These are phyloP conservation scores for Lacerta viridis DNA, from an alignment of 2,797 vertebrate genomes.

Conservation along the genomic window DNA sequence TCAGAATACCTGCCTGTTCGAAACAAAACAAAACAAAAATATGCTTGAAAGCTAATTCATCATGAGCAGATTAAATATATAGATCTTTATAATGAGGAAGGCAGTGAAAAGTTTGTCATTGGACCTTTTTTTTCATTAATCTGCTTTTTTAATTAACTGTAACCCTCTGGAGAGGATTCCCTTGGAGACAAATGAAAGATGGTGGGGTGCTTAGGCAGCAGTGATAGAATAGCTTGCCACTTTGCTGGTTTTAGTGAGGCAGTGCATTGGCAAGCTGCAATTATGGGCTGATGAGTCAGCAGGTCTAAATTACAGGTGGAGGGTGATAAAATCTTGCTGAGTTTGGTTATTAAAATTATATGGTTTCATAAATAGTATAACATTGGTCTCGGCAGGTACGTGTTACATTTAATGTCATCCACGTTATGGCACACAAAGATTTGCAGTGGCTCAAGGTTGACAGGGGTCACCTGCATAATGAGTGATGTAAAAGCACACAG, in stretches of 20 bases:
- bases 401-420: conserved; percentile 72
- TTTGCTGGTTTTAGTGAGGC: conserved; percentile 60
- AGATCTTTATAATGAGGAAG: conserved; percentile 56
- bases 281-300: conserved; percentile 75
- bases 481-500: conserved; percentile 57
- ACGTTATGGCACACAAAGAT: conserved; percentile 64
- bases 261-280: conserved; percentile 36
- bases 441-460: conserved; percentile 61
- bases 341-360: conserved; percentile 79
- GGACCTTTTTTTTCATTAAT: conserved; percentile 64
- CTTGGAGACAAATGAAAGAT: conserved; percentile 55
- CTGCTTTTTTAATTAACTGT: conserved; percentile 70
- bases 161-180: conserved; percentile 60
- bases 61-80: conserved; percentile 61
- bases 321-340: conserved; percentile 84
- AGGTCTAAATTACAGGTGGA: conserved; percentile 79
- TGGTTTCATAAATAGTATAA: conserved; percentile 80
- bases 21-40: conserved; percentile 24
- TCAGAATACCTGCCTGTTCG: conserved; percentile 60
- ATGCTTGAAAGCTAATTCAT: conserved; percentile 71
- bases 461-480: conserved; percentile 48
- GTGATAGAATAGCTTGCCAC: conserved; percentile 66
- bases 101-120: conserved; percentile 59
- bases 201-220: conserved; percentile 37
- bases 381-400: conserved; percentile 78